Conservation (phyloP, 2,888 invertebrate species). For the Cerastis leucographa region DNA sequence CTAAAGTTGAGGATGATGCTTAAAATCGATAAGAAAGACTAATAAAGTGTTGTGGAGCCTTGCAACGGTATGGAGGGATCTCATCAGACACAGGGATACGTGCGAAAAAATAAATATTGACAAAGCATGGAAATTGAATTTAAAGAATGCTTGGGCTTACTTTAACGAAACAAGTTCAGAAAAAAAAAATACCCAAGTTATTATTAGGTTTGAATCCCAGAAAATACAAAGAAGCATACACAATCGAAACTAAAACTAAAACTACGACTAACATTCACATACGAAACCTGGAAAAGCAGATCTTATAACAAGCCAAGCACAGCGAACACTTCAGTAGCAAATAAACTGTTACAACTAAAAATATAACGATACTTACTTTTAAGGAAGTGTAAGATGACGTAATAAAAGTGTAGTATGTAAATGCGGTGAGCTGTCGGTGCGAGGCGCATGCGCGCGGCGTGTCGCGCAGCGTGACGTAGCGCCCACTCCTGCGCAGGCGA, state of each 20-base stretch:
- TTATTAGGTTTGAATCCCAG: neutral
- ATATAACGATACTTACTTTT: constrained; percentile 21
- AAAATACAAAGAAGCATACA: neutral
- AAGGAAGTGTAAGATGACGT: constrained; percentile 55
- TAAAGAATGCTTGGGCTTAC: neutral
- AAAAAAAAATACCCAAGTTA: neutral
- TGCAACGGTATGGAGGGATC: neutral
- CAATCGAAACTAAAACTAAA: neutral
- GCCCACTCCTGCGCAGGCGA: constrained; percentile 77
- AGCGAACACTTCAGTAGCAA: constrained; percentile 18
- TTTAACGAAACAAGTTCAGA: neutral
- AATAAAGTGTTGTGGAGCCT: neutral
- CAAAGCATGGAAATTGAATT: neutral
- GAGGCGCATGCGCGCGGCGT: constrained; percentile 63
- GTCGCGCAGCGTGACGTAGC: constrained; percentile 80
- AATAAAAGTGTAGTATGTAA: constrained; percentile 66
- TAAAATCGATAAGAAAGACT: neutral
- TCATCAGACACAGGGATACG: neutral
- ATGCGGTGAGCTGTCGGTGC: constrained; percentile 48
- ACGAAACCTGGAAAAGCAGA: neutral
- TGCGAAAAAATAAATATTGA: neutral
- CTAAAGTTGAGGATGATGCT: neutral
- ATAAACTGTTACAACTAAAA: constrained; percentile 38
- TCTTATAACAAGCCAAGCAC: neutral
- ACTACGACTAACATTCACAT: neutral